A percentile compares a stretch with the other conserved stretches of the same genome.
Evolutionary conservation across 2,113 vertebrate genomes (phyloP).

Genomic region (Alaudala cheleensis): DNA sequence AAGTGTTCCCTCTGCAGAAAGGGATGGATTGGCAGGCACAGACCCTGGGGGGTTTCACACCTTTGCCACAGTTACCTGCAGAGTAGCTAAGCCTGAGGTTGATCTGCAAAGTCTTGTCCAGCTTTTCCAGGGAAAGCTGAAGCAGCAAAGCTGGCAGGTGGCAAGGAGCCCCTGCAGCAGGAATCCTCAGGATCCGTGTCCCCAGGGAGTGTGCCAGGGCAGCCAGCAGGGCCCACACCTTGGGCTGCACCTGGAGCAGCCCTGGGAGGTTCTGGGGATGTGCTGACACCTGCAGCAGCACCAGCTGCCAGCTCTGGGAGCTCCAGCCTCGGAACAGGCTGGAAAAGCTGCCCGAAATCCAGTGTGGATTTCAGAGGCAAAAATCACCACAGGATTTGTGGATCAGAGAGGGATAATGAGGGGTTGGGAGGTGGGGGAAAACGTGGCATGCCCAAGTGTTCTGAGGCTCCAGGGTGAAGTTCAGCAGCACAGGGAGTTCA

Average conservation of each 20-base stretch:
- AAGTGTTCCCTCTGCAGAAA: neutral
- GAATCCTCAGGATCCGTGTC: neutral
- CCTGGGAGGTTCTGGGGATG: neutral
- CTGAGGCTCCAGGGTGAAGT: neutral
- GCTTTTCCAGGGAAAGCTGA: neutral
- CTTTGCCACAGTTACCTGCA: neutral
- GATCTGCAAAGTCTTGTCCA: neutral
- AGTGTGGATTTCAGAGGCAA: neutral
- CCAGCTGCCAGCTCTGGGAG: fast-evolving
- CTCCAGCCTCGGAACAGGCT: fast-evolving
- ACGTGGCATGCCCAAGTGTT: neutral
- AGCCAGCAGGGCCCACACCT: neutral
- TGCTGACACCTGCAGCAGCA: neutral
- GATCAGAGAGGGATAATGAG: neutral
- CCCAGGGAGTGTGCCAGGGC: fast-evolving
- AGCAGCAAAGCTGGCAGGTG: neutral
- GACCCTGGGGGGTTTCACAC: neutral
- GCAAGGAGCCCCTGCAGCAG: neutral
- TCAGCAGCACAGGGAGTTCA: neutral
- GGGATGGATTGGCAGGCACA: neutral
- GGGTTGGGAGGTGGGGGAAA: neutral
- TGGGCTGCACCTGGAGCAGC: neutral
- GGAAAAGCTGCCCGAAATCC: neutral
- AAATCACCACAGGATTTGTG: neutral
- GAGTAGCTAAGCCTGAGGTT: neutral